Base-by-base conservation (phyloP, 2,888 invertebrate genomes). In the Tineola bisselliella region DNA sequence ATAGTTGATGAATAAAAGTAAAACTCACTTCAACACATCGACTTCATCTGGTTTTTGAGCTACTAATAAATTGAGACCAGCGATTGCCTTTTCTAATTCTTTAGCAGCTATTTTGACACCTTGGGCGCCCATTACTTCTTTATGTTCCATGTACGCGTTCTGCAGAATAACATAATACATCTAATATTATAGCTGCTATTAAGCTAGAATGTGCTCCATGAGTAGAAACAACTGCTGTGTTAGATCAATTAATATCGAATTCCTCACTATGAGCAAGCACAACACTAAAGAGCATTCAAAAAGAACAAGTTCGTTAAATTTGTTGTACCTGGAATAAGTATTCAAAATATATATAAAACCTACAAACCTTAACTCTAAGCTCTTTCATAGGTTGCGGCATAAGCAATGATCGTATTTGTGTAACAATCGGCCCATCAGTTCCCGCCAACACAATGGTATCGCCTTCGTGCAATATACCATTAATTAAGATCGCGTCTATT, bases 301-400 rank as follows among this genome's bases (percentile, higher is more conserved):
- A n/a, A n/a, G n/a, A n/a, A n/a, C n/a, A n/a, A n/a, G n/a, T n/a
- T n/a, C n/a, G n/a, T n/a, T n/a, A n/a, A n/a, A n/a, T n/a, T n/a
- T n/a, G n/a, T n/a, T n/a, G n/a, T n/a, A n/a, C n/a, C n/a, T n/a
- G n/a, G n/a, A n/a, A n/a, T n/a, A n/a, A n/a, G n/a, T n/a, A n/a
- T n/a, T n/a, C n/a, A n/a, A n/a, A n/a, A n/a, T n/a, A n/a, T n/a
- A n/a, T n/a, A n/a, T n/a, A 25, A 25, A 6, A 25, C 4, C 4
- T 6, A 38, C 62, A 63, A 30, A 93, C 94, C 90, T 99, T 99
- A 4, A 99, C 98, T 67, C 99, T 88, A 57, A 99, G 87, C 79
- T 99, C 99, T 80, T 95, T 96, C 90, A 99, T 91, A 0, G 99
- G 99, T 73, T 98, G 97, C 1, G 99, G 99, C 95, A 98, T 98